phyloP scores from a whole-genome alignment of 2,113 vertebrate genomes.

The Manacus vitellinus region DNA sequence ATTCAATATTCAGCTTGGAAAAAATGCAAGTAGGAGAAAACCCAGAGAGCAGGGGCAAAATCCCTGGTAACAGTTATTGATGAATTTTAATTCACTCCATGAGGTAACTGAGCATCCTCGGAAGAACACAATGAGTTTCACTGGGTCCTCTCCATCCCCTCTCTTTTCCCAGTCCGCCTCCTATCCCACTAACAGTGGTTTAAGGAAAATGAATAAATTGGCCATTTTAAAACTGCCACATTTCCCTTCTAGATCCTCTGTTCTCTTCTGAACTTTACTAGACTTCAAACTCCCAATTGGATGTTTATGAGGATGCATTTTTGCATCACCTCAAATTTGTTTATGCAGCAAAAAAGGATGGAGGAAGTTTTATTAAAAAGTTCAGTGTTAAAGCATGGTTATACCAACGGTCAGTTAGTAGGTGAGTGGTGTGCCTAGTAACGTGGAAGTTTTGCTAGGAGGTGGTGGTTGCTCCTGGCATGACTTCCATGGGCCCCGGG shows the following conservation, averaged over 20 bases:
- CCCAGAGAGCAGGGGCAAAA: neutral
- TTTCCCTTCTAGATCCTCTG: neutral
- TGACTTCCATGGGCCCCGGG: neutral
- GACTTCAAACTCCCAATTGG: neutral
- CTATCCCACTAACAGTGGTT: neutral
- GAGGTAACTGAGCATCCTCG: neutral
- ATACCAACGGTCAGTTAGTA: neutral
- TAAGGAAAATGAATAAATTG: neutral
- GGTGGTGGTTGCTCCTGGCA: neutral
- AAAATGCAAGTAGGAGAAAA: neutral
- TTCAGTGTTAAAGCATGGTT: neutral
- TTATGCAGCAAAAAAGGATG: neutral
- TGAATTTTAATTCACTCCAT: neutral
- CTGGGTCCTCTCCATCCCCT: accelerated
- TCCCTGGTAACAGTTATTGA: neutral
- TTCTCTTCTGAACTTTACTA: neutral
- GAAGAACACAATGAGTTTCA: neutral
- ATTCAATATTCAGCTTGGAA: neutral
- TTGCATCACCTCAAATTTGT: neutral
- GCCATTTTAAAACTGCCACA: neutral
- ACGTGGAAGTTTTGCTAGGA: neutral
- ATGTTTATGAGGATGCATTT: neutral
- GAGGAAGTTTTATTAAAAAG: neutral
- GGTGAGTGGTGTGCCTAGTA: neutral
- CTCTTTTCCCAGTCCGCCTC: neutral